These are phyloP conservation scores for Lissocephala sabroskyi DNA, from an alignment of 2,888 invertebrate genomes.

Conservation along the genomic window DNA sequence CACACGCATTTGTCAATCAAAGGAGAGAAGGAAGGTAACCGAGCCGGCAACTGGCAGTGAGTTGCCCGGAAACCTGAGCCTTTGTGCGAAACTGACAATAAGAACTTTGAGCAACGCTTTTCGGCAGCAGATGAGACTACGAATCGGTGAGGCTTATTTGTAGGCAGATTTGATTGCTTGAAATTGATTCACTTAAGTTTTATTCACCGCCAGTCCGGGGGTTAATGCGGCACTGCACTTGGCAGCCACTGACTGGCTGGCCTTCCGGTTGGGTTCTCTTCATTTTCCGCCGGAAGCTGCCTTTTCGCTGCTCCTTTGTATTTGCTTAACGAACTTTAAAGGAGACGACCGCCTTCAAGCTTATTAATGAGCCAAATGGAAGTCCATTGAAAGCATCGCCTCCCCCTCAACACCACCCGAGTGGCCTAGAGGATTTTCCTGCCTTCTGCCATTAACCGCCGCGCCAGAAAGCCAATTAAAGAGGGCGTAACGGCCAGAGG, in stretches of 20 bases:
- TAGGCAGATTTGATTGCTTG: slow-evolving; percentile 25
- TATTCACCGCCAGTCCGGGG: not conserved
- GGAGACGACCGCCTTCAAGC: slow-evolving; percentile 6
- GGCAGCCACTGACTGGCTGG: slow-evolving; percentile 43
- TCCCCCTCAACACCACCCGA: no score
- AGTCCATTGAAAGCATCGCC: no score
- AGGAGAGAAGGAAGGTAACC: slow-evolving; percentile 4
- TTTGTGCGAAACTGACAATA: slow-evolving; percentile 15
- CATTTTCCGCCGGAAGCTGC: slow-evolving; percentile 17
- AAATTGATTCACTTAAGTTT: slow-evolving; percentile 34
- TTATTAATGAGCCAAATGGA: slow-evolving; percentile 29
- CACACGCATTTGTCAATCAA: not conserved
- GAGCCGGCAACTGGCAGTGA: slow-evolving; percentile 3
- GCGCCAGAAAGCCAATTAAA: slow-evolving; percentile 27
- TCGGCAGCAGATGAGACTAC: no score
- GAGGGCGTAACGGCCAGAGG: no score
- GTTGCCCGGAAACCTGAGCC: not conserved
- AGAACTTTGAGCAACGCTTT: slow-evolving; percentile 3
- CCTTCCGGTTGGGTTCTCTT: no score
- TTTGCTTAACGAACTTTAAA: slow-evolving; percentile 41
- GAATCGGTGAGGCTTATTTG: slow-evolving; percentile 1
- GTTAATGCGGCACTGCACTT: slow-evolving; percentile 23
- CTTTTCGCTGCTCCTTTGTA: slow-evolving; percentile 24
- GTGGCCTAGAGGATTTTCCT: no score
- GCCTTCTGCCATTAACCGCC: not conserved